Base-by-base conservation (phyloP, 2,113 vertebrate species). In the Anarhynchus alexandrinus region DNA sequence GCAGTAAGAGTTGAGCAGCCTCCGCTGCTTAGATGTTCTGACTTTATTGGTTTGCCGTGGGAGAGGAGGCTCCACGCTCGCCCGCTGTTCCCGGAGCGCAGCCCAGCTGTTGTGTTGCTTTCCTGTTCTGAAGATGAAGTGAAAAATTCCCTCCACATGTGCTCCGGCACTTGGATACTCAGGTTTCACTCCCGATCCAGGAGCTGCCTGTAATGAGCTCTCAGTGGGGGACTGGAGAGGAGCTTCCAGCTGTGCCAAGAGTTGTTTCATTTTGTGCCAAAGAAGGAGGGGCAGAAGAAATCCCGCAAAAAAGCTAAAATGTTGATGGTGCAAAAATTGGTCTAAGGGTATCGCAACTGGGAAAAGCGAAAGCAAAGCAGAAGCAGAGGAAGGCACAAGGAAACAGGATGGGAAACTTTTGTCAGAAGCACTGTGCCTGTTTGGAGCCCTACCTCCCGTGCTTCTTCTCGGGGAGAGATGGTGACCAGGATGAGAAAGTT, bases 321-420 rank as follows among this genome's bases (percentile, higher is more conserved):
- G 88, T 89, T 62, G 29, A 77, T 66, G 55, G 29, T 74, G 36
- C 43, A 62, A 89, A 90, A 81, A 21, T 42, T 69, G 47, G 10
- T 73, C 47, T 96, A 67, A 93, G 73, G 21, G 10, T 85, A 45
- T 94, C 25, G 3, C 16, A 67, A 19, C 34, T 21, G 45, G 45
- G 36, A 85, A 59, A 97, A 94, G 12, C 2, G 1, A 73, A 70
- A 81, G 78, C 74, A 80, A 58, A 89, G 45, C 51, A 83, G 66
- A 94, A 86, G 36, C 29, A 49, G 52, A 83, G 57, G 43, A 90
- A 82, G 49, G 20, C 67, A 71, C 29, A 19, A 88, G 67, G 38
- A 64, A 66, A 49, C 51, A 95, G 76, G 40, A 98, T 98, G 98
- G 98, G 97, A 77, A 98, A 97, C 79, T 32, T 95, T 21, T 97